Evolutionary conservation across 92 coral and sea anemone genomes (phyloP).

Genomic region (Ricordea florida): DNA sequence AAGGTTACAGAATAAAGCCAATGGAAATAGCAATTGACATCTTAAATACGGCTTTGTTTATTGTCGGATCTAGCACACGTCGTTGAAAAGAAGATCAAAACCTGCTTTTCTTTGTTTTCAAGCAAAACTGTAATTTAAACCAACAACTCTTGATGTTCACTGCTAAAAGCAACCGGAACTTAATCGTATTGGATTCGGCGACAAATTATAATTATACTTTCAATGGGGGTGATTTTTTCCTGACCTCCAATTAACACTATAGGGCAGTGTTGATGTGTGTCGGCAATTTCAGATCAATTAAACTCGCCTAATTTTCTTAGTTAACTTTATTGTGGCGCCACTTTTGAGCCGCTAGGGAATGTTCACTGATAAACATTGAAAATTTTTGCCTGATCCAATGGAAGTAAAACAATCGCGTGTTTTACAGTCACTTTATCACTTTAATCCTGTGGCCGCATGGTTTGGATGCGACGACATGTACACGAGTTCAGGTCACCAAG

Average conservation of each 20-base stretch:
- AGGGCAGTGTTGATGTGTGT: slow-evolving; percentile 26
- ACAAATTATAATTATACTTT: slow-evolving; percentile 21
- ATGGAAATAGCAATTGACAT: slow-evolving; percentile 56
- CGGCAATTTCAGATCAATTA: slow-evolving; percentile 27
- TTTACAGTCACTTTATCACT: too few relatives aligned
- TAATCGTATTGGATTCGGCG: slow-evolving; percentile 2
- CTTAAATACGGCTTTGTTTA: slow-evolving; percentile 23
- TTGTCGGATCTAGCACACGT: slow-evolving; percentile 31
- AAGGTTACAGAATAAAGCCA: slow-evolving; percentile 62
- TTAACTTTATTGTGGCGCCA: background rate
- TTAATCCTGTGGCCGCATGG: too few relatives aligned
- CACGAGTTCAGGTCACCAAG: too few relatives aligned
- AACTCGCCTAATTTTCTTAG: background rate
- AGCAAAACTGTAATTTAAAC: slow-evolving; percentile 31
- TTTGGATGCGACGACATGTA: too few relatives aligned
- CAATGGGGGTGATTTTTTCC: slow-evolving; percentile 28
- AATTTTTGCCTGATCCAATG: background rate
- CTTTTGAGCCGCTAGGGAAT: background rate
- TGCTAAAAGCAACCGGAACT: slow-evolving; percentile 36
- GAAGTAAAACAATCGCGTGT: slow-evolving; percentile 28
- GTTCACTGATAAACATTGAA: background rate
- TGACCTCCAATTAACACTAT: slow-evolving; percentile 45
- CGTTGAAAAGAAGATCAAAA: background rate
- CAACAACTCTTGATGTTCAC: slow-evolving; percentile 17
- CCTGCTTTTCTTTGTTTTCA: slow-evolving; percentile 9